Evolutionary conservation across 2,113 vertebrate species (phyloP).

Genomic region (Cololabis saira): DNA sequence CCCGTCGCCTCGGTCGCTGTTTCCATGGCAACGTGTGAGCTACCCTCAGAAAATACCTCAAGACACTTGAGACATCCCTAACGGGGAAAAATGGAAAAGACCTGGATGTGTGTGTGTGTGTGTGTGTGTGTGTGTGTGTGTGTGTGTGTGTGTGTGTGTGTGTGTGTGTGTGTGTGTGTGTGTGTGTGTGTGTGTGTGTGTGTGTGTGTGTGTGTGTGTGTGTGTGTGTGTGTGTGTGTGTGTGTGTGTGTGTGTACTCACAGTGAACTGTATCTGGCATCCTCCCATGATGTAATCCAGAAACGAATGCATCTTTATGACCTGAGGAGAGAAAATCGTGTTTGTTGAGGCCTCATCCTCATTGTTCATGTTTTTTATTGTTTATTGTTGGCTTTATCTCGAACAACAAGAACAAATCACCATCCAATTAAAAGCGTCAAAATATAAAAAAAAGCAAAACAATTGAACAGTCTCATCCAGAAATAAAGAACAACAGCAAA

Average conservation of each 20-base stretch:
- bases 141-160: background rate
- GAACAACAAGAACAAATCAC: too few species aligned
- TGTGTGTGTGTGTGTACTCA: slow-evolving; percentile 77
- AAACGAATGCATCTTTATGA: slow-evolving; percentile 99
- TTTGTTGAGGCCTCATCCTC: background rate
- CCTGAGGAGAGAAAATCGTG: slow-evolving; percentile 76
- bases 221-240: slow-evolving; percentile 17
- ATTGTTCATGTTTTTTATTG: too few species aligned
- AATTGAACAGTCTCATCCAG: too few species aligned
- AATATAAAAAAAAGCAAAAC: too few species aligned
- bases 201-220: background rate
- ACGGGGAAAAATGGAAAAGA: background rate
- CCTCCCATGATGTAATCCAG: slow-evolving; percentile 99
- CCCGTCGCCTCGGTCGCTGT: slow-evolving; percentile 47
- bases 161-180: slow-evolving; percentile 31
- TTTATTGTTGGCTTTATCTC: too few species aligned
- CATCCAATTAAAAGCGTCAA: too few species aligned
- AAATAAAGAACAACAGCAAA: too few species aligned
- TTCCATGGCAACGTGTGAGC: slow-evolving; percentile 39
- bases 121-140: slow-evolving; percentile 9
- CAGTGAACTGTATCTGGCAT: slow-evolving; percentile 99
- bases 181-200: background rate
- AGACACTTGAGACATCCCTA: fast-evolving
- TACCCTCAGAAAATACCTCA: background rate
- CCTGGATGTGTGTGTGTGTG: background rate